Percentiles rank a stretch among this genome's conserved stretches.
Evolutionary conservation across 1,140 invertebrate genomes (phyloP).

Genomic region (Phocides pigmalion): DNA sequence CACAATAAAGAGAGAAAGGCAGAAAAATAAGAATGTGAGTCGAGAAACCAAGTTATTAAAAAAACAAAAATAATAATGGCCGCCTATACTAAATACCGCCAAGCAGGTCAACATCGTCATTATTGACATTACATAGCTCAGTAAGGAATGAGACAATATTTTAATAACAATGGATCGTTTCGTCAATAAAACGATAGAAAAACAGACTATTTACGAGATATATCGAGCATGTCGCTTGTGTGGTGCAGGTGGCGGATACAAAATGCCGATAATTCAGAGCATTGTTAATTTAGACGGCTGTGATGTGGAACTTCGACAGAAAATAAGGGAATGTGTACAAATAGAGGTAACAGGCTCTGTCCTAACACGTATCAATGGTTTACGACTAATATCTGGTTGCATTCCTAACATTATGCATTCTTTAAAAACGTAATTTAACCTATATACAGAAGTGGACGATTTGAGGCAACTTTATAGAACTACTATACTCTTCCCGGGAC

Average conservation of each 20-base stretch:
- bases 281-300: conserved; percentile 55
- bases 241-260: conserved; percentile 78
- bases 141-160: conserved; percentile 36
- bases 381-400: too few species aligned
- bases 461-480: too few species aligned
- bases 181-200: conserved; percentile 58
- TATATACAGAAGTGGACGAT: too few species aligned
- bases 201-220: conserved; percentile 74
- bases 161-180: conserved; percentile 64
- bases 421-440: too few species aligned
- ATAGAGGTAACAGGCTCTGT: conserved; percentile 62
- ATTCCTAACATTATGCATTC: too few species aligned
- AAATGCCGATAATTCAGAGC: conserved; percentile 81
- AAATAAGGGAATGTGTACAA: conserved; percentile 78
- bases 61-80: background rate
- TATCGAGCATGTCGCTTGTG: conserved; percentile 79
- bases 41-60: too few species aligned
- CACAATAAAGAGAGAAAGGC: too few species aligned
- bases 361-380: too few species aligned
- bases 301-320: conserved; percentile 68
- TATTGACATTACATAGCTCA: background rate
- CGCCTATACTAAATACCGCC: conserved; percentile 1
- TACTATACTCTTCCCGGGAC: too few species aligned
- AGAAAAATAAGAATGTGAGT: too few species aligned
- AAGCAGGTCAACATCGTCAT: conserved; percentile 17